These are phyloP conservation scores for Nothura maculosa DNA, from an alignment of 2,797 vertebrate species.

Conservation along the genomic window DNA sequence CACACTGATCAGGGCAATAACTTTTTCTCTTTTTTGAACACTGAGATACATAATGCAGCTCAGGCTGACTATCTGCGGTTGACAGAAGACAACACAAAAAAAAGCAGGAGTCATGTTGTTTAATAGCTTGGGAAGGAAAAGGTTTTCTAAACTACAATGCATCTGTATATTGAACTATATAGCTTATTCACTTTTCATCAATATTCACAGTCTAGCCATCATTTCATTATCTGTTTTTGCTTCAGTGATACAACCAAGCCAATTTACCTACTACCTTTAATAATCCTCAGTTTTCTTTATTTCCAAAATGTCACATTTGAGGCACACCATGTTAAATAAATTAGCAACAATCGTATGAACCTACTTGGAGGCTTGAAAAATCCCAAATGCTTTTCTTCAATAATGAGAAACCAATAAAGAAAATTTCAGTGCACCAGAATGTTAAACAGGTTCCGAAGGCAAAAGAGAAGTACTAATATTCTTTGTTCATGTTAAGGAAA, in stretches of 20 bases:
- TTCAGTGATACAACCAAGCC: background rate
- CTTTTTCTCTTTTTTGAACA: background rate
- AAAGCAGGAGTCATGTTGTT: background rate
- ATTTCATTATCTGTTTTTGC: background rate
- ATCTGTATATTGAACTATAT: background rate
- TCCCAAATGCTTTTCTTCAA: background rate
- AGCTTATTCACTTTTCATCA: background rate
- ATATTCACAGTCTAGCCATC: background rate
- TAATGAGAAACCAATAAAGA: background rate
- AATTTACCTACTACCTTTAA: background rate
- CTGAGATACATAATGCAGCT: background rate
- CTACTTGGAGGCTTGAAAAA: background rate
- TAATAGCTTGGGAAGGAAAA: background rate
- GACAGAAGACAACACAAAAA: background rate
- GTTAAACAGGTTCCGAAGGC: background rate
- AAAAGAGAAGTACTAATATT: background rate
- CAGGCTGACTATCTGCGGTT: fast-evolving
- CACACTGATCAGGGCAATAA: background rate
- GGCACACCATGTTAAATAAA: background rate
- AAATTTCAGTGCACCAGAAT: background rate
- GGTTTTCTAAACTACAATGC: background rate
- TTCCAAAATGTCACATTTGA: background rate
- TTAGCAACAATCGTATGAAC: background rate
- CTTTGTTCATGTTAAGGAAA: background rate
- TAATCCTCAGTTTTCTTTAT: background rate